phyloP scores from a whole-genome alignment of 2,888 invertebrate species.

The Sussaba pulchella region DNA sequence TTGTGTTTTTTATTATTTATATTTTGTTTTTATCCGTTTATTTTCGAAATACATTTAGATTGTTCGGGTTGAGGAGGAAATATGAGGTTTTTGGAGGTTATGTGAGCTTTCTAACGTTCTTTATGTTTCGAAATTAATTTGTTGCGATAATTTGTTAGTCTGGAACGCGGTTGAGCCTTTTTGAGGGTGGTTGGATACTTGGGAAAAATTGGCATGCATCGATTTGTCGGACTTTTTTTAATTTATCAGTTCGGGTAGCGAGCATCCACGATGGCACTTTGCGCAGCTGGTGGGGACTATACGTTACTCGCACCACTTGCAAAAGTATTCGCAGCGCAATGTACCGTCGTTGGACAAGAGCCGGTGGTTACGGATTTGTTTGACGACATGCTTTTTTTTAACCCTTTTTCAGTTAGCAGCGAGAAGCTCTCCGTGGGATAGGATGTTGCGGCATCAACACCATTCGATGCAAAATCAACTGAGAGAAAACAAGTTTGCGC shows the following conservation, averaged over 20 bases:
- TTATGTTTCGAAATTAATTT: background rate
- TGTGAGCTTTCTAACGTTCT: background rate
- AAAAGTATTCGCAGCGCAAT: too few species aligned
- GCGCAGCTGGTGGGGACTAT: too few species aligned
- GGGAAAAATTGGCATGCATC: too few species aligned
- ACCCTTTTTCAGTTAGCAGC: slow-evolving; percentile 36
- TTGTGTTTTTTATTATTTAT: slow-evolving; percentile 24
- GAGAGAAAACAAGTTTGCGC: slow-evolving; percentile 84
- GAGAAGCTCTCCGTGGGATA: slow-evolving; percentile 49
- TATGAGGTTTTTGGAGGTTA: background rate
- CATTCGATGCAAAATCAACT: slow-evolving; percentile 89
- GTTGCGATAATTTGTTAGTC: background rate
- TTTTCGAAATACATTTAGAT: too few species aligned
- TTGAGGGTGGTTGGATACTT: slow-evolving; percentile 63
- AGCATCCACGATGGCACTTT: too few species aligned
- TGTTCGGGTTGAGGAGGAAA: background rate
- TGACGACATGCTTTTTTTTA: background rate
- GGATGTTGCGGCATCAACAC: slow-evolving; percentile 87
- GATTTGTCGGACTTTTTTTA: too few species aligned
- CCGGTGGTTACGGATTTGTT: too few species aligned
- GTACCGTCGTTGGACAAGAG: too few species aligned
- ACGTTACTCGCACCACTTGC: too few species aligned
- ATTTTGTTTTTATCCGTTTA: background rate
- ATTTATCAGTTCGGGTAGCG: too few species aligned
- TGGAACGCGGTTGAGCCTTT: background rate